Evolutionary conservation across 2,888 invertebrate genomes (phyloP).

Genomic region (Esperia sulphurella): DNA sequence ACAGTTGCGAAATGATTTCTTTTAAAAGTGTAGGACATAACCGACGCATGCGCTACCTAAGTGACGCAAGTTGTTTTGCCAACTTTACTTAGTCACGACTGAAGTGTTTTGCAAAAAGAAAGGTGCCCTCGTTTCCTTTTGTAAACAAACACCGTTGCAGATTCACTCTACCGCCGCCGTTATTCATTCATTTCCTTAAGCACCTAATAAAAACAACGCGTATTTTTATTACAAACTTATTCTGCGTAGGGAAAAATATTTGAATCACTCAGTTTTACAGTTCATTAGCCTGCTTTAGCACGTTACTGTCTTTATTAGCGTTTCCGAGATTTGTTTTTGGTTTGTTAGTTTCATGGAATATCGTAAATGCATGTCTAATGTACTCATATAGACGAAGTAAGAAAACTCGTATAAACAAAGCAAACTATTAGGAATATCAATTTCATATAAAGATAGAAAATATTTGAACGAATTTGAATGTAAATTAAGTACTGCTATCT

Average conservation of each 20-base stretch:
- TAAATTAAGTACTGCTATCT: too few relatives aligned
- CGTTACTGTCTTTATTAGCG: background rate
- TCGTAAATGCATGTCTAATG: background rate
- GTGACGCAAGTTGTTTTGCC: conserved; percentile 46
- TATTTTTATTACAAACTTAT: conserved; percentile 5
- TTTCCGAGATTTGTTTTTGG: background rate
- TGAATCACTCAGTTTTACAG: conserved; percentile 6
- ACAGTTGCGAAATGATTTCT: background rate
- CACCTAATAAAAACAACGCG: conserved; percentile 11
- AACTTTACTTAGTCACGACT: conserved; percentile 58
- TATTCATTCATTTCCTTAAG: conserved; percentile 15
- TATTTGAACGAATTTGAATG: too few relatives aligned
- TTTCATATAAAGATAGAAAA: too few relatives aligned
- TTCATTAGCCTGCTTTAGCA: conserved; percentile 3
- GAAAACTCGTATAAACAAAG: too few relatives aligned
- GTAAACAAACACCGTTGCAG: conserved; percentile 51
- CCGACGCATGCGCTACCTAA: background rate
- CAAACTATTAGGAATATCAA: too few relatives aligned
- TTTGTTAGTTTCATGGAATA: background rate
- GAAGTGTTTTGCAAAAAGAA: conserved; percentile 63
- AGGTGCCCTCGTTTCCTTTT: conserved; percentile 57
- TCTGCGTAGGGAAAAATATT: background rate
- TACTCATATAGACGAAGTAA: too few relatives aligned
- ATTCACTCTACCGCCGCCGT: conserved; percentile 14
- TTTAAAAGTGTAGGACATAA: background rate